Conservation (phyloP, 2,888 invertebrate genomes). For the Tipula helvola region DNA sequence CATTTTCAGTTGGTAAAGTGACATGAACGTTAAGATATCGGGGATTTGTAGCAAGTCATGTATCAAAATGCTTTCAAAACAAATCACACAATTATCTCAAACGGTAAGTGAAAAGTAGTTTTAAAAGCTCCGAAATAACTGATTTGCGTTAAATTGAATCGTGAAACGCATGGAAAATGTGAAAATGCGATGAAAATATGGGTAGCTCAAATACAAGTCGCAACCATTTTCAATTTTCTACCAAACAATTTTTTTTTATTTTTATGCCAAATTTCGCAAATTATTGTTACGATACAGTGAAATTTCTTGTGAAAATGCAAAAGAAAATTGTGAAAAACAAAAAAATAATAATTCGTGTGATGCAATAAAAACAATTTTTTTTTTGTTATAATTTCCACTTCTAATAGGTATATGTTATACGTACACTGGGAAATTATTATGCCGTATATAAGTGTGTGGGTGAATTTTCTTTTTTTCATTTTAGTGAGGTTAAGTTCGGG, state of each 20-base stretch:
- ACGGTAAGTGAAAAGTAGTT: constrained; percentile 27
- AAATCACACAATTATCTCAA: constrained; percentile 33
- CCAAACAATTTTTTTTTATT: background rate
- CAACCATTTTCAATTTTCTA: background rate
- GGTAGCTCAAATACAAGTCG: background rate
- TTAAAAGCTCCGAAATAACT: background rate
- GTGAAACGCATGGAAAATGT: background rate
- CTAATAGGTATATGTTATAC: background rate
- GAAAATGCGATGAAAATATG: background rate
- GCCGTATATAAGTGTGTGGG: background rate
- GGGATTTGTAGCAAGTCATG: constrained; percentile 36
- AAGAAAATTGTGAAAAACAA: background rate
- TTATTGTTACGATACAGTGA: background rate
- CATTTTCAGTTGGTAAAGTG: constrained; percentile 34
- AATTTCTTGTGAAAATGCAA: background rate
- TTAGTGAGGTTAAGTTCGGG: background rate
- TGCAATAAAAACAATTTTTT: background rate
- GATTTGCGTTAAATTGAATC: background rate
- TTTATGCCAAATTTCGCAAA: background rate
- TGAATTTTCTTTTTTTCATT: background rate
- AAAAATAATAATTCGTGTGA: background rate
- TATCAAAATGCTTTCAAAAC: constrained; percentile 38
- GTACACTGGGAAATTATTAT: background rate
- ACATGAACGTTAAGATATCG: constrained; percentile 37
- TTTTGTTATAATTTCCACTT: background rate